Percentiles rank a stretch among this genome's conserved stretches.
Evolutionary conservation across 1,140 invertebrate genomes (phyloP).

Genomic region (Neodiprion virginianus): DNA sequence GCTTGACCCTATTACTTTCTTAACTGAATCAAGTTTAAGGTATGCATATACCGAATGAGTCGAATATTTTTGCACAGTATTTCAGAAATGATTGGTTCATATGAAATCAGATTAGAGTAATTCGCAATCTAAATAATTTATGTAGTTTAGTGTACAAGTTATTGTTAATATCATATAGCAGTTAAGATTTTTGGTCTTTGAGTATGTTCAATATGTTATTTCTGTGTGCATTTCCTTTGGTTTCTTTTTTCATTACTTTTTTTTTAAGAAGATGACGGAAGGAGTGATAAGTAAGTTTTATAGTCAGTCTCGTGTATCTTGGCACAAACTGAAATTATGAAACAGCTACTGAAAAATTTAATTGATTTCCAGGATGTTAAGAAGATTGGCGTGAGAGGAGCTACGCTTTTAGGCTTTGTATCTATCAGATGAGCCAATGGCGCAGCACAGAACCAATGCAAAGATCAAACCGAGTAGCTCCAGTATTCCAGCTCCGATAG

Average conservation of each 20-base stretch:
- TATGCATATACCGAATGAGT: too few relatives aligned
- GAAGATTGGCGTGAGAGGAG: slow-evolving; percentile 9
- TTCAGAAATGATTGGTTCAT: too few relatives aligned
- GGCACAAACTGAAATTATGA: slow-evolving; percentile 33
- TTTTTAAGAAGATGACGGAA: neutral
- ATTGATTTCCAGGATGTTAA: slow-evolving; percentile 27
- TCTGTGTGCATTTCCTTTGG: too few relatives aligned
- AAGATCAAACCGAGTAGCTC: slow-evolving; percentile 81
- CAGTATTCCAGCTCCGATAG: slow-evolving; percentile 69
- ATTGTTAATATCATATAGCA: too few relatives aligned
- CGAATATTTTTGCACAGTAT: too few relatives aligned
- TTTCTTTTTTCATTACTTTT: neutral
- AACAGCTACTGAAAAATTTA: slow-evolving; percentile 27
- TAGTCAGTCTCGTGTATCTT: slow-evolving; percentile 20
- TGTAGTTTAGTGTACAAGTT: too few relatives aligned
- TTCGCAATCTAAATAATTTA: too few relatives aligned
- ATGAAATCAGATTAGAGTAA: too few relatives aligned
- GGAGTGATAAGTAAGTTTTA: neutral
- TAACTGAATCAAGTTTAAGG: too few relatives aligned
- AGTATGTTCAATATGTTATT: neutral
- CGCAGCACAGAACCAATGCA: slow-evolving; percentile 79
- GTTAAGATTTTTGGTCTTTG: neutral
- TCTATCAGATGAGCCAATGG: slow-evolving; percentile 70
- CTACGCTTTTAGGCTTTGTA: slow-evolving; percentile 71
- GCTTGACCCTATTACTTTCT: too few relatives aligned